phyloP scores from a whole-genome alignment of 2,113 vertebrate genomes.

The Takifugu bimaculatus region DNA sequence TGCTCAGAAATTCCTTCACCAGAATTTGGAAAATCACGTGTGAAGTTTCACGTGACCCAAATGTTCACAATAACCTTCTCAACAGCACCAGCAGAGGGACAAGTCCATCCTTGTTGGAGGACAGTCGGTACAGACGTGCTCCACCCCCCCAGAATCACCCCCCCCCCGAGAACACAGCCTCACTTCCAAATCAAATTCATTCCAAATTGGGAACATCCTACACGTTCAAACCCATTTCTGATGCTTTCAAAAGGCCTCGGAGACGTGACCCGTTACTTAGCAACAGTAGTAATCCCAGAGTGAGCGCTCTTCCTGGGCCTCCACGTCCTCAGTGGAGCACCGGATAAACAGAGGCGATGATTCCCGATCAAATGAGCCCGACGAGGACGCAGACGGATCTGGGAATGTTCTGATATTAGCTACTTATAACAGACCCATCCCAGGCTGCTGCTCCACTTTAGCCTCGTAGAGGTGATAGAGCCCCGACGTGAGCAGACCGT shows the following conservation, averaged over 20 bases:
- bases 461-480: slow-evolving; percentile 2
- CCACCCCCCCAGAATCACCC: neutral
- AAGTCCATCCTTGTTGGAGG: neutral
- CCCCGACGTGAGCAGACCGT: slow-evolving; percentile 5
- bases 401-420: too few species aligned
- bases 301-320: slow-evolving; percentile 39
- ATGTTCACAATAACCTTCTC: too few species aligned
- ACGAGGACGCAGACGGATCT: slow-evolving; percentile 2
- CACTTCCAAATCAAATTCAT: slow-evolving; percentile 38
- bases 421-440: too few species aligned
- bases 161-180: slow-evolving; percentile 15
- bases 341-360: slow-evolving; percentile 41
- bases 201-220: slow-evolving; percentile 48
- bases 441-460: neutral
- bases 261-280: slow-evolving; percentile 66
- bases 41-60: neutral
- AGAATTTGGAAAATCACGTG: neutral
- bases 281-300: slow-evolving; percentile 61
- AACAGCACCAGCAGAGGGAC: too few species aligned
- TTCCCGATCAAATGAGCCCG: neutral
- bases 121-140: slow-evolving; percentile 1
- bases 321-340: slow-evolving; percentile 26
- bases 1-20: too few species aligned
- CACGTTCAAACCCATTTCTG: slow-evolving; percentile 39
- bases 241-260: slow-evolving; percentile 45